Base-by-base conservation (phyloP, 37 sponge, comb jelly and placozoan genomes). In the Hormiphora californensis region DNA sequence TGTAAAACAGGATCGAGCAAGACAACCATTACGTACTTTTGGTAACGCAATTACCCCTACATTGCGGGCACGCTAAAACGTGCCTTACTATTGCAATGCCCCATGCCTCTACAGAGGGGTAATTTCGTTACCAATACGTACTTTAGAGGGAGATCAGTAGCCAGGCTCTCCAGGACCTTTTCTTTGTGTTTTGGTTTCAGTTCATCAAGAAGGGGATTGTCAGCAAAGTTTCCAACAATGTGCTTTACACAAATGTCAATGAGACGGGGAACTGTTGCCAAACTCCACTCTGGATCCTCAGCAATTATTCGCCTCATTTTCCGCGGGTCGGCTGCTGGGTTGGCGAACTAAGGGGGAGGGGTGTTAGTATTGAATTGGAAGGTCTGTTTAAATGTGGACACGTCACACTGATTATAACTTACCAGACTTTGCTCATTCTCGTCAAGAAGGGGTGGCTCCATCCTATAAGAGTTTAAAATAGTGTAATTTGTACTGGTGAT, bases 231-330 rank as follows among this genome's bases (percentile, higher is more conserved):
- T 0, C 86, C 40, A 0, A 91, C 88, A 35, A 96, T 94, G 87
- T 91, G 93, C 85, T 89, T 57, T 40, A 96, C 86, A 67, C 94
- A 92, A 0, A 90, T 12, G 0, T 96, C 96, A 28, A 68, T 88
- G 15, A 96, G 88, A 0, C 91, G 91, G 19, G 92, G 92, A 0
- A 96, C 93, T 0, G 94, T 96, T 68, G 94, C 96, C 73, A 96
- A 68, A 69, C 94, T 96, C 94, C 96, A 96, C 65, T 96, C 96
- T 62, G 96, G 94, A 40, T 96, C 96, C 88, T 96, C 96, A 37
- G 96, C 96, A 46, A 96, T 96, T 27, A 94, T 91, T 63, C 96
- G 22, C 25, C 96, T 65, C 90, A 96, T 92, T 40, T 89, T 89
- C 1, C 94, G 89, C 23, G 93, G 94, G 86, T 96, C 94, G 17